Evolutionary conservation across 2,113 vertebrate genomes (phyloP).

Genomic region (Hippocampus mohnikei): DNA sequence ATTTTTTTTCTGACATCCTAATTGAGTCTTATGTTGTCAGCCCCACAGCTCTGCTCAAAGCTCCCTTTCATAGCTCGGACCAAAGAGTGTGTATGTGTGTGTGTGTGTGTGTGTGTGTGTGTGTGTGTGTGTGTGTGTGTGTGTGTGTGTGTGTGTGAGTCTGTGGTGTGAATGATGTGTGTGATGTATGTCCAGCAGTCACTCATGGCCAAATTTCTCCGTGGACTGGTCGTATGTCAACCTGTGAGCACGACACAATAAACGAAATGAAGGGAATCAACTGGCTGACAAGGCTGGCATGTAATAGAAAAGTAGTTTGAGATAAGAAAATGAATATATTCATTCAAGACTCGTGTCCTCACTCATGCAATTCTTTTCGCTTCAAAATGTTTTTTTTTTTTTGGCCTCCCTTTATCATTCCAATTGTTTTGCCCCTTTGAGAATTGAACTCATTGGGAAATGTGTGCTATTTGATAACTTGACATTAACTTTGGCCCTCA

Average conservation of each 20-base stretch:
- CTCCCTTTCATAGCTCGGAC: constrained; percentile 48
- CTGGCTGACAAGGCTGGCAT: constrained; percentile 34
- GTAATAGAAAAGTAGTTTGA: constrained; percentile 29
- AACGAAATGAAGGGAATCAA: constrained; percentile 46
- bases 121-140: constrained; percentile 40
- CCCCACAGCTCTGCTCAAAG: constrained; percentile 40
- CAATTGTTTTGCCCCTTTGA: not conserved
- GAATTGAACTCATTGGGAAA: not conserved
- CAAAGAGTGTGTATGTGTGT: constrained; percentile 50
- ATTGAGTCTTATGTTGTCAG: constrained; percentile 61
- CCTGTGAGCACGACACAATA: constrained; percentile 27
- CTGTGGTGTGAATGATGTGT: constrained; percentile 45
- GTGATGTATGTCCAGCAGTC: constrained; percentile 62
- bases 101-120: constrained; percentile 32
- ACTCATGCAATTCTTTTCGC: not conserved
- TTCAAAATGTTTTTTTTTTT: not conserved
- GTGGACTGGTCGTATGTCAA: constrained; percentile 56
- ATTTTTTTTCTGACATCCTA: constrained; percentile 47
- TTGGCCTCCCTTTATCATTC: not conserved
- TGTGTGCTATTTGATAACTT: not conserved
- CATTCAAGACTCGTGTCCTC: not conserved
- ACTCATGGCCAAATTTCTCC: constrained; percentile 50
- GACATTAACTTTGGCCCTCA: not conserved
- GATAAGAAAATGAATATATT: constrained; percentile 34
- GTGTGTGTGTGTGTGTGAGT: constrained; percentile 43